A percentile compares a stretch with the other conserved stretches of the same genome.
Evolutionary conservation across 2,797 vertebrate species (phyloP).

Genomic region (Toxotes lorentzi): DNA sequence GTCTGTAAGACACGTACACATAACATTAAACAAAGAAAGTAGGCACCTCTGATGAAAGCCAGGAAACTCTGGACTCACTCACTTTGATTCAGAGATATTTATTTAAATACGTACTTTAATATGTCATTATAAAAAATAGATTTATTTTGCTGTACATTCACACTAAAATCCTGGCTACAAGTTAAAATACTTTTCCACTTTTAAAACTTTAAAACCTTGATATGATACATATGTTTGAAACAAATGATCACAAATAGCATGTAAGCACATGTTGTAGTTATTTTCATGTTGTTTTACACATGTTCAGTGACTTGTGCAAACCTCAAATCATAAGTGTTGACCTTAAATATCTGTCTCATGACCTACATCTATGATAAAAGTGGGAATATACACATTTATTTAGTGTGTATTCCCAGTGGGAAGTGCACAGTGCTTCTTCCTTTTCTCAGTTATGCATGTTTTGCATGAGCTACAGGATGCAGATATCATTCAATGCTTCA

Average conservation of each 20-base stretch:
- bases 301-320: not conserved
- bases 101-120: not conserved
- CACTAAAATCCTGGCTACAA: not conserved
- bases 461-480: not conserved
- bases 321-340: not conserved
- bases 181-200: not conserved
- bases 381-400: not conserved
- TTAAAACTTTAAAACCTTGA: not conserved
- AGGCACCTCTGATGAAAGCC: slow-evolving; percentile 23
- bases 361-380: not conserved
- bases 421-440: not conserved
- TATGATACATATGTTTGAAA: not conserved
- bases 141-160: not conserved
- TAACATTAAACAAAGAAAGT: slow-evolving; percentile 70
- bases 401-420: not conserved
- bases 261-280: too few species aligned
- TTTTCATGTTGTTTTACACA: too few species aligned
- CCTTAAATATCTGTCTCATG: not conserved
- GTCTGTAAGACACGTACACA: slow-evolving; percentile 55
- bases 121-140: not conserved
- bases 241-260: not conserved
- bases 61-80: slow-evolving; percentile 8
- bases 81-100: not conserved
- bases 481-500: not conserved
- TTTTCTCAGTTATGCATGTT: not conserved